These are phyloP conservation scores for Campopleginae sp. DNA, from an alignment of 2,888 invertebrate genomes.

Conservation along the genomic window DNA sequence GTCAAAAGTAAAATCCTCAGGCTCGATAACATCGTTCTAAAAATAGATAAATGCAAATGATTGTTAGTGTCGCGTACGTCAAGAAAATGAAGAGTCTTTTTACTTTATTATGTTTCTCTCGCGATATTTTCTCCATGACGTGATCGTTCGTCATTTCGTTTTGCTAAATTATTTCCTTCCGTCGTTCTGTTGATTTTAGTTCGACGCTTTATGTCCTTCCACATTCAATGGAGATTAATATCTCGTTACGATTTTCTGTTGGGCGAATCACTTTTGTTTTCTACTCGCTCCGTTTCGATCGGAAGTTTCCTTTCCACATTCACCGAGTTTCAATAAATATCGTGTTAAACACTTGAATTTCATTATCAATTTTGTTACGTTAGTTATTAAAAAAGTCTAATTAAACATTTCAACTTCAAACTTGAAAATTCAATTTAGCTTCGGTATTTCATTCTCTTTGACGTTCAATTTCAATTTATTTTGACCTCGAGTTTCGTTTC, in stretches of 20 bases:
- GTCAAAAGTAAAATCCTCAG: slow-evolving; percentile 97
- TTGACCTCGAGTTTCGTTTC: background rate
- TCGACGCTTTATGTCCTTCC: background rate
- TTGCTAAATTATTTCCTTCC: background rate
- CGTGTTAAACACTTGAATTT: background rate
- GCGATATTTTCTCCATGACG: background rate
- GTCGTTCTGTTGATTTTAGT: background rate
- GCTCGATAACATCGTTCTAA: slow-evolving; percentile 97
- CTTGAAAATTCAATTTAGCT: background rate
- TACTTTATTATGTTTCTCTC: slow-evolving; percentile 5
- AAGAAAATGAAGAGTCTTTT: slow-evolving; percentile 12
- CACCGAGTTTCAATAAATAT: background rate
- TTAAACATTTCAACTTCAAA: background rate
- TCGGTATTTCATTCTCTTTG: background rate
- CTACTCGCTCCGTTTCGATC: background rate
- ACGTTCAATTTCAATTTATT: background rate
- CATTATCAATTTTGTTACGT: background rate
- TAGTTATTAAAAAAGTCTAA: background rate
- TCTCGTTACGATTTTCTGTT: background rate
- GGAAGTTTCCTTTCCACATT: background rate
- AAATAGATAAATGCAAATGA: slow-evolving; percentile 67
- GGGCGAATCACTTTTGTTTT: background rate
- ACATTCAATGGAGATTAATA: background rate
- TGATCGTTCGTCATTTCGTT: slow-evolving; percentile 5
- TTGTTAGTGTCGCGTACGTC: slow-evolving; percentile 25